Evolutionary conservation across 1,140 invertebrate genomes (phyloP).

Genomic region (Drosophila tsacasi): DNA sequence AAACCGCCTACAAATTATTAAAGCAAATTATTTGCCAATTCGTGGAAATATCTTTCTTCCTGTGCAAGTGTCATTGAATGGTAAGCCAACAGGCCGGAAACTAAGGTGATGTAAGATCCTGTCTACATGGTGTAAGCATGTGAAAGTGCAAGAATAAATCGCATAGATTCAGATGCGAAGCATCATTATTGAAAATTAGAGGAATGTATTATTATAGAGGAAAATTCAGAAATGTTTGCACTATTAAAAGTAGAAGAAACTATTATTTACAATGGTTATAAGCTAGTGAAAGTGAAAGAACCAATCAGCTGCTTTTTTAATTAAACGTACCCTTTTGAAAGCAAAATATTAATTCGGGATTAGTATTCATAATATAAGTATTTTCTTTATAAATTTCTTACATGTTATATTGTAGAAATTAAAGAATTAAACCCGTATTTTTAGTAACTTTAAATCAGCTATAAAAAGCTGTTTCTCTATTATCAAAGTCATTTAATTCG

Average conservation of each 20-base stretch:
- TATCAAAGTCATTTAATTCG: neutral
- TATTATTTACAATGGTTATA: neutral
- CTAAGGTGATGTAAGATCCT: conserved; percentile 54
- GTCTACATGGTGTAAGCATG: conserved; percentile 29
- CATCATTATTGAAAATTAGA: too few relatives aligned
- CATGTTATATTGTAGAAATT: neutral
- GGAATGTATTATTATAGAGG: neutral
- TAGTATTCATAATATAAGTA: too few relatives aligned
- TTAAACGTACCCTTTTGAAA: neutral
- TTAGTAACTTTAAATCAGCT: neutral
- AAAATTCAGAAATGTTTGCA: fast-evolving
- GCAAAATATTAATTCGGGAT: neutral
- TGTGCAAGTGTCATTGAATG: conserved; percentile 47
- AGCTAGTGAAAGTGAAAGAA: conserved; percentile 5
- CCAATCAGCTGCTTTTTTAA: too few relatives aligned
- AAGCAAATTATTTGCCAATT: conserved; percentile 5
- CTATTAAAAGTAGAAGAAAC: neutral
- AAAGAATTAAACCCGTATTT: too few relatives aligned
- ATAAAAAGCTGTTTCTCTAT: neutral
- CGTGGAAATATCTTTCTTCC: conserved; percentile 22
- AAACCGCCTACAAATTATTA: conserved; percentile 17
- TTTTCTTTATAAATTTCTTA: neutral
- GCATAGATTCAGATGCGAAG: neutral
- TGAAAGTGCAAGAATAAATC: conserved; percentile 22
- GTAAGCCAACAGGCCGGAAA: conserved; percentile 40